Conservation (phyloP, 2,797 vertebrate genomes). For the Sebastes minor region DNA sequence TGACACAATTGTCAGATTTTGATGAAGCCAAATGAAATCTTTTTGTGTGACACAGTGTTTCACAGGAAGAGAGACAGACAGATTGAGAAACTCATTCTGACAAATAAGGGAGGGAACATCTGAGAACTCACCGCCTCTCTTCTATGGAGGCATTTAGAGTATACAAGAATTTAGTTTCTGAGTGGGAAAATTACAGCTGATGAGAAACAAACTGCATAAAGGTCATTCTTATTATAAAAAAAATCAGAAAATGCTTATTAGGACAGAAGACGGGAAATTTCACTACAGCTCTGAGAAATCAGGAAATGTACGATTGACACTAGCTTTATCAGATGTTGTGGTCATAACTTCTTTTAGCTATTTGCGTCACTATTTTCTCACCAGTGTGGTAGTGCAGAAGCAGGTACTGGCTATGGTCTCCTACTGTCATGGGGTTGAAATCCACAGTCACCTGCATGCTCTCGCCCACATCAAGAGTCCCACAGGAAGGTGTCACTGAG, state of each 20-base stretch:
- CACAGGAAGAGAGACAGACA: background rate
- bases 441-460: conserved; percentile 84
- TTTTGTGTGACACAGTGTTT: background rate
- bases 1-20: background rate
- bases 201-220: background rate
- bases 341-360: background rate
- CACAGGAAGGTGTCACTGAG: conserved; percentile 79
- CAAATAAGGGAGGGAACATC: background rate
- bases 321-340: background rate
- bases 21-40: background rate
- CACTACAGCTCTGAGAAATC: background rate
- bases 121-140: background rate
- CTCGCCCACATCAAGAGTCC: conserved; percentile 81
- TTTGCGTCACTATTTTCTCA: conserved; percentile 48
- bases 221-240: background rate
- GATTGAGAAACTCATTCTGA: background rate
- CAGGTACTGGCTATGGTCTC: conserved; percentile 79
- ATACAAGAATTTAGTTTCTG: background rate
- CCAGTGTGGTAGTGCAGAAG: conserved; percentile 86
- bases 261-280: background rate
- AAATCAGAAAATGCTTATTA: background rate
- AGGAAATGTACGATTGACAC: background rate
- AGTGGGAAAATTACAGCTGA: background rate
- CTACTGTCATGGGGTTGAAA: conserved; percentile 82
- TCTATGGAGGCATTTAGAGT: background rate